Evolutionary conservation across 2,113 vertebrate genomes (phyloP).

Genomic region (Axis porcinus): DNA sequence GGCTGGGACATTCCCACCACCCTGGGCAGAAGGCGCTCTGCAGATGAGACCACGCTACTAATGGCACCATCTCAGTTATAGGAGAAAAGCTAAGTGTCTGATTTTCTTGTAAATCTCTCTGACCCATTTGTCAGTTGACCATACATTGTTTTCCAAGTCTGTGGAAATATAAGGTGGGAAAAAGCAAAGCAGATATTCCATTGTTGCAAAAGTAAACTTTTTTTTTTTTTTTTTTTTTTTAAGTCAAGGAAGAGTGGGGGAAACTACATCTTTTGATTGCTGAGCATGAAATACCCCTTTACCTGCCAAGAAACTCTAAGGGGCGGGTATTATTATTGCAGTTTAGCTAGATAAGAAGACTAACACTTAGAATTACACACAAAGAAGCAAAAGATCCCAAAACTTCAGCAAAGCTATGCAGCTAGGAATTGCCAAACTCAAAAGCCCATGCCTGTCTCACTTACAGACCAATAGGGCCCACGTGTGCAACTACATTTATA

Average conservation of each 20-base stretch:
- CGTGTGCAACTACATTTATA: not conserved
- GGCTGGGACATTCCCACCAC: not conserved
- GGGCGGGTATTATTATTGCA: not conserved
- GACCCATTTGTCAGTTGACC: not conserved
- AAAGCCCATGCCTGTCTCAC: not conserved
- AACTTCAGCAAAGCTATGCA: not conserved
- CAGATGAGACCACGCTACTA: not conserved
- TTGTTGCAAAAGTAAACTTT: not conserved
- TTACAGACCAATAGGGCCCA: not conserved
- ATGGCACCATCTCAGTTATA: rapidly evolving
- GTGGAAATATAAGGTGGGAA: not conserved
- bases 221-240: not conserved
- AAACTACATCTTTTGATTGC: not conserved
- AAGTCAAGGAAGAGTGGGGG: not conserved
- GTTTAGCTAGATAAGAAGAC: not conserved
- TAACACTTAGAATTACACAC: not conserved
- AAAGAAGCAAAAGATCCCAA: not conserved
- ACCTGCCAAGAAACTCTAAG: not conserved
- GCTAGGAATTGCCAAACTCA: not conserved
- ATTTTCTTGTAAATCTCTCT: not conserved
- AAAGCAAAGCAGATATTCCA: not conserved
- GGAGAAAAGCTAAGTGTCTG: not conserved
- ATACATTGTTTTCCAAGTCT: not conserved
- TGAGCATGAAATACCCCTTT: not conserved
- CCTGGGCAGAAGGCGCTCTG: not conserved